phyloP scores from a whole-genome alignment of 2,113 vertebrate genomes.

The Ctenodactylus gundi region DNA sequence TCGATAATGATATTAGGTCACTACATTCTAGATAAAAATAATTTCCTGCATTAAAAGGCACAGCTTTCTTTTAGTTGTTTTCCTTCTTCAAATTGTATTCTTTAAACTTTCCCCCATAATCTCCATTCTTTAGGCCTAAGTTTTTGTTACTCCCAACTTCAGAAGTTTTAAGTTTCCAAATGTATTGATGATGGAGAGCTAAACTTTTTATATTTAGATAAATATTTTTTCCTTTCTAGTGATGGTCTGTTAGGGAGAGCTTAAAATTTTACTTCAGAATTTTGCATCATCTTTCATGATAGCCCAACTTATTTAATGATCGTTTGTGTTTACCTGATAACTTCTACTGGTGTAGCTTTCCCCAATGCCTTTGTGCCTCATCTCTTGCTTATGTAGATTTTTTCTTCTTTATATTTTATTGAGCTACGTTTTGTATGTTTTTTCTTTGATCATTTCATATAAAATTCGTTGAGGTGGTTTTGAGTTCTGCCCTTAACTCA shows the following conservation, averaged over 20 bases:
- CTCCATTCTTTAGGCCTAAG: constrained; percentile 30
- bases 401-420: constrained; percentile 57
- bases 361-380: constrained; percentile 1
- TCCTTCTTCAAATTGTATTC: not conserved
- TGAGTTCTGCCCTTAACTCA: constrained; percentile 51
- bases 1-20: constrained; percentile 7
- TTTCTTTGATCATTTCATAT: constrained; percentile 28
- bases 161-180: constrained; percentile 27
- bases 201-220: constrained; percentile 37
- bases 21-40: constrained; percentile 52
- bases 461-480: constrained; percentile 41
- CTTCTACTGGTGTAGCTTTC: not conserved
- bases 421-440: constrained; percentile 35
- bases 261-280: constrained; percentile 43
- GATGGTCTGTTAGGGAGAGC: constrained; percentile 3
- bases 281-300: not conserved
- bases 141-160: constrained; percentile 30
- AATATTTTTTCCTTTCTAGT: too few species aligned
- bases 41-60: not conserved
- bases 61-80: constrained; percentile 30
- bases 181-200: constrained; percentile 15
- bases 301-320: constrained; percentile 2
- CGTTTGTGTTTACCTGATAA: constrained; percentile 18
- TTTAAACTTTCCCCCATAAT: not conserved
- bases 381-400: constrained; percentile 54